phyloP scores from a whole-genome alignment of 1,140 invertebrate genomes.

The Lordiphosa mommai region DNA sequence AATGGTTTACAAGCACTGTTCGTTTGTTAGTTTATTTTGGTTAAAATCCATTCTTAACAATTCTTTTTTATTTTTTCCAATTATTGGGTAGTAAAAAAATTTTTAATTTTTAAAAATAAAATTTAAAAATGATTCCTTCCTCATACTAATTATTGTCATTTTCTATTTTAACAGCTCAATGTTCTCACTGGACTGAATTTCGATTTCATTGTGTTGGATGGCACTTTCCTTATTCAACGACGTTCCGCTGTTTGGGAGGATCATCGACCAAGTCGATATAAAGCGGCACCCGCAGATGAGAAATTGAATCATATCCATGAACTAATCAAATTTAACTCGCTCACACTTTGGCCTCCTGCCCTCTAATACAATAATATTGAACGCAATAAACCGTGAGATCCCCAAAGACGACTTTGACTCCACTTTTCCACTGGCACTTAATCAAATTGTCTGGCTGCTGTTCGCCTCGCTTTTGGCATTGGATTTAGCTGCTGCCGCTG shows the following conservation, averaged over 20 bases:
- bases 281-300: neutral
- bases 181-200: slow-evolving; percentile 18
- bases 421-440: slow-evolving; percentile 45
- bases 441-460: slow-evolving; percentile 55
- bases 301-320: slow-evolving; percentile 2
- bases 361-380: slow-evolving; percentile 13
- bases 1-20: no score
- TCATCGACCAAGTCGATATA: neutral
- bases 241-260: neutral
- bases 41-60: neutral
- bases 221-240: slow-evolving; percentile 17
- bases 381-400: slow-evolving; percentile 4
- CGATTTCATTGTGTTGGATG: slow-evolving; percentile 30
- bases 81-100: no score
- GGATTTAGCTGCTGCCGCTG: slow-evolving; percentile 14
- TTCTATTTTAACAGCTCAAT: slow-evolving; percentile 6
- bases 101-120: no score
- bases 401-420: slow-evolving; percentile 4
- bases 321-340: slow-evolving; percentile 32
- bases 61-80: no score
- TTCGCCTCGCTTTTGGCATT: slow-evolving; percentile 30
- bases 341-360: slow-evolving; percentile 15
- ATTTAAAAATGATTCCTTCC: no score
- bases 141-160: neutral
- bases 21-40: no score